Evolutionary conservation across 1,140 invertebrate species (phyloP), one percentile per base, ranked within the genome.

Genomic region (Musca vetustissima): DNA sequence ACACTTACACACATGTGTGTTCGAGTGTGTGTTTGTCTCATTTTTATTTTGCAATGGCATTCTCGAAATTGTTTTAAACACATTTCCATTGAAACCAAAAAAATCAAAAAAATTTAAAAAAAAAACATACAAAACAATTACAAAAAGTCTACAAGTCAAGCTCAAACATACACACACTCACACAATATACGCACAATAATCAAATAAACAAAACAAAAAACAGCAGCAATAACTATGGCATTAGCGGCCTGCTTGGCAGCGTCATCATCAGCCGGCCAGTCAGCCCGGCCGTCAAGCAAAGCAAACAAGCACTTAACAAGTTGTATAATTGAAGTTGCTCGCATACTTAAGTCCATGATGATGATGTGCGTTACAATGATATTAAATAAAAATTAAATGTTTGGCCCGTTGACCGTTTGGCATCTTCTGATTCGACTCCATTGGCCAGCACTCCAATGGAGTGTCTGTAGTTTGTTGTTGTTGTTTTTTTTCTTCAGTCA

Each of bases 51-150:
- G 67, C 47, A 52, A 28, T 52, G 32, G 14, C 64, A 65, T 69
- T 32, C 52, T 53, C 47, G 59, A 57, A 69, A 66, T 66, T 53
- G 49, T 66, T 69, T 69, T 43, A 57, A 66, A 65, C 68, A 66
- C 50, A 69, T 66, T 69, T 66, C 68, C 32, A 69, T 24, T 66
- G 64, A 69, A 69, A 52, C 21, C 25, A 57, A 57, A 61, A 61
- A 36, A 36, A 43, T 9, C n/a, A 59, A 59, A 59, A 32, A 24
- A 59, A n/a, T 43, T 28, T 28, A 57, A 61, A 61, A 36, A 36
- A 61, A 36, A 59, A 59, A 61, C 57, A 61, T 19, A 36, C 57
- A 36, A 36, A 61, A 61, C 57, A 61, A 36, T 61, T 32, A 61
- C n/a, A 57, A 28, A 11, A 43, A 43, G 11, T 43, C 36, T 43